A percentile compares a stretch with the other conserved stretches of the same genome.
These are phyloP conservation scores for Montifringilla adamsi DNA, from an alignment of 2,113 vertebrate genomes.

Conservation along the genomic window DNA sequence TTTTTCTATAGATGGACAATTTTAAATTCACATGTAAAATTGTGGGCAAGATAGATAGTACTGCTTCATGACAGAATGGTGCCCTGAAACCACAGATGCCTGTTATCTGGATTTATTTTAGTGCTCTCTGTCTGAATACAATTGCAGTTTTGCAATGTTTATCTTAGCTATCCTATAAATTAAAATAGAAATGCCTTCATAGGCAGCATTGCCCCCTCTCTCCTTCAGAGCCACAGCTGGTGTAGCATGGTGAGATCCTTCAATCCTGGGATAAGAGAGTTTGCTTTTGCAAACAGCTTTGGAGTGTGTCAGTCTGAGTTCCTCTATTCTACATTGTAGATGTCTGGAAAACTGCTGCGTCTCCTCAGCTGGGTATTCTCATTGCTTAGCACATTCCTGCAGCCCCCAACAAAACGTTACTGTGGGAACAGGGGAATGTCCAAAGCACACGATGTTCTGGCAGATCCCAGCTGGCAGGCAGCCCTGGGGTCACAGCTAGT, in stretches of 20 bases:
- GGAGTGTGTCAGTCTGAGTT: not conserved
- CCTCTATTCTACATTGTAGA: not conserved
- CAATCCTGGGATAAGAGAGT: not conserved
- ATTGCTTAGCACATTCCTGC: conserved; percentile 47
- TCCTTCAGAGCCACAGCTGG: not conserved
- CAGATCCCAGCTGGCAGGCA: conserved; percentile 58
- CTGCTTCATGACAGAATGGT: not conserved
- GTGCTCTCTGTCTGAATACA: not conserved
- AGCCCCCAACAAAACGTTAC: not conserved
- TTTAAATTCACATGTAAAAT: not conserved
- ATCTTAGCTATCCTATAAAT: not conserved
- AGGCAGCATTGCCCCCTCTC: not conserved
- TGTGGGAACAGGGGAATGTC: conserved; percentile 59
- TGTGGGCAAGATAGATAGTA: not conserved
- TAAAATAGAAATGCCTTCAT: not conserved
- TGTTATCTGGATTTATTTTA: not conserved
- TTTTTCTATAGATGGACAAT: not conserved
- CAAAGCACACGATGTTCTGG: conserved; percentile 62
- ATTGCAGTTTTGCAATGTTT: not conserved
- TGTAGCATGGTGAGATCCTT: not conserved
- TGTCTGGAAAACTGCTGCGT: not conserved
- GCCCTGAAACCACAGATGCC: not conserved
- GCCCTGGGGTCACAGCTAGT: conserved; percentile 42
- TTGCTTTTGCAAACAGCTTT: not conserved
- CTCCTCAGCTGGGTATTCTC: conserved; percentile 54